Conservation (phyloP, 2,888 invertebrate genomes). For the Ectropis crepuscularia region DNA sequence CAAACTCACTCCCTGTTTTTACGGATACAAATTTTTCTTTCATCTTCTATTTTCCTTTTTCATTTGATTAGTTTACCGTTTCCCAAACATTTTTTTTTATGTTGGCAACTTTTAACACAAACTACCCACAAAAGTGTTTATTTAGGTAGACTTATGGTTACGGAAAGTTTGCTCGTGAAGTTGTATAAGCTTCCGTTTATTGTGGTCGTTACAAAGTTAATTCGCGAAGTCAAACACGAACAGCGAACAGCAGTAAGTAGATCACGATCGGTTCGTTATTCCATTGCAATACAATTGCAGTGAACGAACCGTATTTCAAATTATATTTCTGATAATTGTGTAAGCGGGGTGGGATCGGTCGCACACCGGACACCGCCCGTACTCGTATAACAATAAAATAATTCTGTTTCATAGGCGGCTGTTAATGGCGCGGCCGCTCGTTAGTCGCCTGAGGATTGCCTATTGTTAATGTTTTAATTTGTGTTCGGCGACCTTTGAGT, state of each 20-base stretch:
- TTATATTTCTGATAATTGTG: conserved; percentile 61
- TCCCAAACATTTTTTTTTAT: conserved; percentile 36
- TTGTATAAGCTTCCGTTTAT: conserved; percentile 39
- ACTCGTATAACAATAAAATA: conserved; percentile 71
- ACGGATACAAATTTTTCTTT: conserved; percentile 66
- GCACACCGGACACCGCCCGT: conserved; percentile 48
- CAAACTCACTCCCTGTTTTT: conserved; percentile 67
- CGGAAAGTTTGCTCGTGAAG: conserved; percentile 37
- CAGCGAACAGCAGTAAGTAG: conserved; percentile 23
- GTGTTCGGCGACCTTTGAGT: conserved; percentile 59
- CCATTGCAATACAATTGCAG: conserved; percentile 42
- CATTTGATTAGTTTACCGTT: conserved; percentile 54
- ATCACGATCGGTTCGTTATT: conserved; percentile 37
- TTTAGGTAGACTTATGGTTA: conserved; percentile 36
- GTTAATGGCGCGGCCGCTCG: conserved; percentile 76
- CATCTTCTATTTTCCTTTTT: conserved; percentile 52
- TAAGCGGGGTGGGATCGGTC: conserved; percentile 54
- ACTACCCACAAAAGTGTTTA: conserved; percentile 40
- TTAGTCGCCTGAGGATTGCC: conserved; percentile 76
- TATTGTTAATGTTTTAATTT: conserved; percentile 83
- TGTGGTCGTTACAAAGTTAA: conserved; percentile 43
- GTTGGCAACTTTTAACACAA: conserved; percentile 40
- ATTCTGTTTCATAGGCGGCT: conserved; percentile 73
- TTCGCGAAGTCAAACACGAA: conserved; percentile 40
- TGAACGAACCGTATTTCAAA: conserved; percentile 46